Conservation (phyloP, 2,113 vertebrate genomes). For the Pipa parva region DNA sequence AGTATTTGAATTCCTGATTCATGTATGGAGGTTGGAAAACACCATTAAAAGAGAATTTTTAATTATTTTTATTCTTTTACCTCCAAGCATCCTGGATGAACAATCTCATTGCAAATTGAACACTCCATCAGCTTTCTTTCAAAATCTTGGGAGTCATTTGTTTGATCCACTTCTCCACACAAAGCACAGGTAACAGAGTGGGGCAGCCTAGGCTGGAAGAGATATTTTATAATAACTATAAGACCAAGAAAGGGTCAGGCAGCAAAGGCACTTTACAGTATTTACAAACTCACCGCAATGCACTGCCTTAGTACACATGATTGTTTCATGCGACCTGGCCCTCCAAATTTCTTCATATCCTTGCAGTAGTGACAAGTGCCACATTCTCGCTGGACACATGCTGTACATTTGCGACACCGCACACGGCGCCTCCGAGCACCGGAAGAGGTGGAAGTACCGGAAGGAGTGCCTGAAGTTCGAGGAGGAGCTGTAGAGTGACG, state of each 20-base stretch:
- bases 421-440: constrained; percentile 82
- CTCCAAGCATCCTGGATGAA: constrained; percentile 89
- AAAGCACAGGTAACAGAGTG: constrained; percentile 88
- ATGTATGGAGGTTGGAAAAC: too few relatives aligned
- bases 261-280: not conserved
- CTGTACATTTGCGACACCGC: constrained; percentile 87
- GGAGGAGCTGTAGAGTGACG: constrained; percentile 51
- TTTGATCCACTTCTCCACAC: constrained; percentile 89
- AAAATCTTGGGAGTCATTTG: constrained; percentile 73
- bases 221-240: not conserved
- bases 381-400: constrained; percentile 84
- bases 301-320: constrained; percentile 86
- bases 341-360: constrained; percentile 94
- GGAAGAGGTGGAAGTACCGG: constrained; percentile 73
- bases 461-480: constrained; percentile 67
- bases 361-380: constrained; percentile 88
- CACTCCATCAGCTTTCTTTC: constrained; percentile 94
- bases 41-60: too few relatives aligned
- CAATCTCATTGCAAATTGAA: constrained; percentile 88
- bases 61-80: constrained; percentile 51
- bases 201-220: constrained; percentile 84
- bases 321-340: constrained; percentile 91
- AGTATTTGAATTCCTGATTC: too few relatives aligned
- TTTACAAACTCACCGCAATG: constrained; percentile 74
- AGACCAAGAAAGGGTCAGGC: constrained; percentile 15